Evolutionary conservation across 1,140 invertebrate species (phyloP), one percentile per base, ranked within the genome.

Genomic region (Frieseomelitta varia): DNA sequence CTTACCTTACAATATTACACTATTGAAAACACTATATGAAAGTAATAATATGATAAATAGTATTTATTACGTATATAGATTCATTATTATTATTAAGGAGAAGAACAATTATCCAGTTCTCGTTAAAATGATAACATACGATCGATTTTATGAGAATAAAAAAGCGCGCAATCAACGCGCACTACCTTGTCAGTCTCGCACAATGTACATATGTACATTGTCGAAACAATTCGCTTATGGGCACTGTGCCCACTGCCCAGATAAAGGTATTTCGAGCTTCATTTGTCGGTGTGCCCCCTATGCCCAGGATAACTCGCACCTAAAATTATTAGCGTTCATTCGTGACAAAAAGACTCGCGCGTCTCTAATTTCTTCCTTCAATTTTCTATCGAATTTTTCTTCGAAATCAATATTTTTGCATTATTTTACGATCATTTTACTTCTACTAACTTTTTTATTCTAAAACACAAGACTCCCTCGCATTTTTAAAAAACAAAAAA

Each of bases 201-300:
- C 15, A 17, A 76, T 65, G 27, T 24, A 1, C 3, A 21, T 39
- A 24, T 4, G 24, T 39, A 24, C 61, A 81, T 89, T 85, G 83
- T 85, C 76, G 77, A 63, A 51, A 24, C 17, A 47, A 68, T 79
- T 79, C 63, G 72, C 17, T 89, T 67, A 85, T 84, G 90, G 91
- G 92, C 92, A 93, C 89, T 88, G 92, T 93, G 92, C 92, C 92
- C 91, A 90, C 82, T 83, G 75, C 88, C 88, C 68, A 53, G 85
- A 85, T 81, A 58, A 90, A 85, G 76, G 80, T 93, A 92, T 93
- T 93, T 93, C 91, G 90, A 89, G 91, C 87, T 77, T 76, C 14
- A 4, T 65, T 51, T 27, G 30, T 34, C 67, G 74, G 56, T 75
- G 53, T 21, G 12, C 12, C 53, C 51, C 27, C 39, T 77, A 12